phyloP scores from a whole-genome alignment of 2,797 vertebrate species.

The Ctenosaura bakeri region DNA sequence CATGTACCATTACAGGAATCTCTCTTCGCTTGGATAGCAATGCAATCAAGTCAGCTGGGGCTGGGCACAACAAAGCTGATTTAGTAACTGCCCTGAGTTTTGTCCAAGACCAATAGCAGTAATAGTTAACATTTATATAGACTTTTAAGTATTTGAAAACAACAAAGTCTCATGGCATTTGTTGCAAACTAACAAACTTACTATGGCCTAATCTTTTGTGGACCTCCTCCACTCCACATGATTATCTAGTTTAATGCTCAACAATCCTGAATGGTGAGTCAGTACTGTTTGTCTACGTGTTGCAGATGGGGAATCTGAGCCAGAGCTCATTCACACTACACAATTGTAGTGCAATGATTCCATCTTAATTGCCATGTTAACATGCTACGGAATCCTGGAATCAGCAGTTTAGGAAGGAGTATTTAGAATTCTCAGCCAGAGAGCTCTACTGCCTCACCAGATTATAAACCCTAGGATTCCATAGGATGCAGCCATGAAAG shows the following conservation, averaged over 20 bases:
- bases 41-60: neutral
- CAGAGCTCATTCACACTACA: too few species aligned
- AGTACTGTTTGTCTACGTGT: neutral
- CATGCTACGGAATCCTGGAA: too few species aligned
- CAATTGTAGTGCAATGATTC: too few species aligned
- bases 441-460: too few species aligned
- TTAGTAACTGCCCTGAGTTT: neutral
- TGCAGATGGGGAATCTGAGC: neutral
- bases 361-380: too few species aligned
- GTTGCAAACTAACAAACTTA: neutral
- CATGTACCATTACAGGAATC: neutral
- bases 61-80: neutral
- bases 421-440: too few species aligned
- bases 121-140: neutral
- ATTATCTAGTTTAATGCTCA: neutral
- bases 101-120: neutral
- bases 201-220: neutral
- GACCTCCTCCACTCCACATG: neutral
- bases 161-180: too few species aligned
- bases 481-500: too few species aligned
- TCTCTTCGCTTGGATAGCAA: neutral
- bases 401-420: too few species aligned
- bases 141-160: neutral
- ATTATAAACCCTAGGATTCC: too few species aligned
- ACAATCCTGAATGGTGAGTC: neutral